Percentiles rank a stretch among this genome's conserved stretches.
These are phyloP conservation scores for Nannoperca obscura DNA, from an alignment of 2,797 vertebrate genomes.

Conservation along the genomic window DNA sequence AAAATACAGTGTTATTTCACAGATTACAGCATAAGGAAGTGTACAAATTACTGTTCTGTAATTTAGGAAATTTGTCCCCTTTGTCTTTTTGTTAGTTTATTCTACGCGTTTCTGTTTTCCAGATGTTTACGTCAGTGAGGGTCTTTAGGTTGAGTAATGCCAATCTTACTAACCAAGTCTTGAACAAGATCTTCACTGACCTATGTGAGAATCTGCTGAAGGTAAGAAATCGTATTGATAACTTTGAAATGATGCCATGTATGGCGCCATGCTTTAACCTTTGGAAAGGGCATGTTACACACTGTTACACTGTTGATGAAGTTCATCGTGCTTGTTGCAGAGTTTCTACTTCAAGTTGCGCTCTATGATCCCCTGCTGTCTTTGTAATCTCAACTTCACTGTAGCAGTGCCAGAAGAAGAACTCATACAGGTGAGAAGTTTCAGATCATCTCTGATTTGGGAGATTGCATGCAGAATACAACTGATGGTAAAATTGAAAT, in stretches of 20 bases:
- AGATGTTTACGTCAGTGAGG: slow-evolving; percentile 99
- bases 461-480: neutral
- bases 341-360: slow-evolving; percentile 98
- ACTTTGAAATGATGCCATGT: neutral
- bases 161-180: slow-evolving; percentile 94
- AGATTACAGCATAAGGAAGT: neutral
- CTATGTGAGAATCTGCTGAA: slow-evolving; percentile 98
- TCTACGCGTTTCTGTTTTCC: slow-evolving; percentile 37
- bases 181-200: slow-evolving; percentile 98
- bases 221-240: slow-evolving; percentile 79
- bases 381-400: slow-evolving; percentile 97
- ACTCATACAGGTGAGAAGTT: slow-evolving; percentile 90
- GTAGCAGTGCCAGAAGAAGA: slow-evolving; percentile 98
- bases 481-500: neutral
- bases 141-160: slow-evolving; percentile 92
- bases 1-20: neutral
- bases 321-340: slow-evolving; percentile 79
- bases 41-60: neutral
- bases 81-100: slow-evolving; percentile 16
- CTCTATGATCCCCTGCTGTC: slow-evolving; percentile 97
- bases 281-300: neutral
- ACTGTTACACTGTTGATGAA: neutral
- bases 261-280: neutral
- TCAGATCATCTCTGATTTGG: neutral
- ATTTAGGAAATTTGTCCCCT: neutral